phyloP scores from a whole-genome alignment of 1,140 invertebrate genomes.

The Metopolophium dirhodum region DNA sequence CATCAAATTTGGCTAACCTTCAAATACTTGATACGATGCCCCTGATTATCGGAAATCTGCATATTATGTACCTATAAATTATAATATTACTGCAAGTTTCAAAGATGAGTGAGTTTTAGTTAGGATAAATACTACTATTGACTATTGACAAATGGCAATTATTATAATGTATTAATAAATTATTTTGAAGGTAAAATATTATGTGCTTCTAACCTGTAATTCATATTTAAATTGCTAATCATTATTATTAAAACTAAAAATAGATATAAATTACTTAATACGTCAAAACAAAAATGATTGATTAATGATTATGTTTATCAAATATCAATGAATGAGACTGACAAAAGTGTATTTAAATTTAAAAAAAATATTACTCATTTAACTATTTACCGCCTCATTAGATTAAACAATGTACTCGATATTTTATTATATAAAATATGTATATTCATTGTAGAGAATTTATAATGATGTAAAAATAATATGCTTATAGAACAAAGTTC shows the following conservation, averaged over 20 bases:
- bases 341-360: neutral
- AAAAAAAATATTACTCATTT: neutral
- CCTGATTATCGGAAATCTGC: neutral
- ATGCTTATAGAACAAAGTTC: neutral
- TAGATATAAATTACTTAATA: constrained; percentile 10
- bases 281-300: neutral
- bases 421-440: neutral
- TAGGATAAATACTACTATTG: neutral
- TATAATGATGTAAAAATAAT: neutral
- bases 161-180: neutral
- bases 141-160: neutral
- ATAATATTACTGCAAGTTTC: neutral
- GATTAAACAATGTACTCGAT: neutral
- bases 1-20: neutral
- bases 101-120: neutral
- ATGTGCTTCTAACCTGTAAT: constrained; percentile 16
- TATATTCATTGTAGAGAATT: neutral
- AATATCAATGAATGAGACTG: neutral
- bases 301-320: neutral
- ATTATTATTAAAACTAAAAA: neutral
- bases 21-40: neutral
- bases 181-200: constrained; percentile 18
- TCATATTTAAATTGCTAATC: neutral
- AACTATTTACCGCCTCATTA: neutral
- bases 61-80: neutral